A percentile compares a stretch with the other conserved stretches of the same genome.
Conservation (phyloP, 2,797 vertebrate species). For the Coracias cyanogaster region DNA sequence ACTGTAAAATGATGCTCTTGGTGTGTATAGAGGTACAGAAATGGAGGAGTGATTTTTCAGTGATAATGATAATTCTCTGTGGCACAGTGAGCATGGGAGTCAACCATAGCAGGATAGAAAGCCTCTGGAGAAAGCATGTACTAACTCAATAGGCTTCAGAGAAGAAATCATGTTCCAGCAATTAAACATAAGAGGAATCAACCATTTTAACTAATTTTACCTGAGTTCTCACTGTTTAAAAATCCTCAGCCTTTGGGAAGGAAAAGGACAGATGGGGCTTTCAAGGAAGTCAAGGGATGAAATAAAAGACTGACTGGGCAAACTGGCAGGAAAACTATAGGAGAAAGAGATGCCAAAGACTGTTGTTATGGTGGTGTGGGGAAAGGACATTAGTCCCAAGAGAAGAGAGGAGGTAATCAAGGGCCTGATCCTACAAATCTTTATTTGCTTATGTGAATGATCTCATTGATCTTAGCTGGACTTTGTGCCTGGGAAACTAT, state of each 20-base stretch:
- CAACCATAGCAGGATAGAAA: not conserved
- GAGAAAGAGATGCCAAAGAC: not conserved
- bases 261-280: not conserved
- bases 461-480: slow-evolving; percentile 40
- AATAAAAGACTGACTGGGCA: not conserved
- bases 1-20: slow-evolving; percentile 20
- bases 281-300: not conserved
- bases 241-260: not conserved
- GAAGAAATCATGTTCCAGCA: not conserved
- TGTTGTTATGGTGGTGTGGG: slow-evolving; percentile 12
- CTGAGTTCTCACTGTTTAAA: not conserved
- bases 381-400: not conserved
- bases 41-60: not conserved
- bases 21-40: slow-evolving; percentile 7
- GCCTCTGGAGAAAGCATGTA: not conserved
- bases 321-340: slow-evolving; percentile 6
- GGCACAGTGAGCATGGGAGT: not conserved
- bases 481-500: slow-evolving; percentile 26
- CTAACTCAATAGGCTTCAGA: not conserved
- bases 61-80: not conserved
- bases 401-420: not conserved
- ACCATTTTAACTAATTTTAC: slow-evolving; percentile 14
- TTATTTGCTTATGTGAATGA: slow-evolving; percentile 50
- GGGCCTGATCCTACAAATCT: slow-evolving; percentile 33
- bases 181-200: not conserved